A percentile compares a stretch with the other conserved stretches of the same genome.
Evolutionary conservation across 30 jellyfish, hydroid and myxozoan genomes (phyloP).

Genomic region (Turritopsis rubra): DNA sequence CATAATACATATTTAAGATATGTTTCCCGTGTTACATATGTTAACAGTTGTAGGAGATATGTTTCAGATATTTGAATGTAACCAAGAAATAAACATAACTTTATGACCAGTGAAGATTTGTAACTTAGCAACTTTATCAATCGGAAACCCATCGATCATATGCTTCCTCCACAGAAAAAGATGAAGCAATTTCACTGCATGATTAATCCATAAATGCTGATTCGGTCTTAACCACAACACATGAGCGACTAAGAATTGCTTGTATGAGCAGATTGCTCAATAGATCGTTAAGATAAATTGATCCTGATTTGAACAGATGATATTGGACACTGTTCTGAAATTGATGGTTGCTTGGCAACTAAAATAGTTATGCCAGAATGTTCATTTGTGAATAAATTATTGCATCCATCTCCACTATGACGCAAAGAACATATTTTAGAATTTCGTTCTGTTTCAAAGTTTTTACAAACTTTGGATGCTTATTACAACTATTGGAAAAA

Average conservation of each 20-base stretch:
- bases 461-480: too few relatives aligned
- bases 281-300: not conserved
- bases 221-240: too few relatives aligned
- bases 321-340: not conserved
- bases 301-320: not conserved
- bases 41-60: too few relatives aligned
- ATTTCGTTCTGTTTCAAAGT: too few relatives aligned
- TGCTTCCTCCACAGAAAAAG: not conserved
- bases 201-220: too few relatives aligned
- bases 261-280: too few relatives aligned
- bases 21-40: too few relatives aligned
- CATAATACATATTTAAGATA: too few relatives aligned
- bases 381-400: not conserved
- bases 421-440: too few relatives aligned
- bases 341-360: not conserved
- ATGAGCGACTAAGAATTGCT: too few relatives aligned
- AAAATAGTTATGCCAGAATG: not conserved
- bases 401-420: not conserved
- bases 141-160: not conserved
- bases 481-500: too few relatives aligned
- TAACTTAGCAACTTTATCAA: not conserved
- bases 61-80: too few relatives aligned
- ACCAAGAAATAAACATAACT: not conserved
- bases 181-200: not conserved
- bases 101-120: not conserved